phyloP scores from a whole-genome alignment of 2,888 invertebrate species.

The Stenotaenia linearis region DNA sequence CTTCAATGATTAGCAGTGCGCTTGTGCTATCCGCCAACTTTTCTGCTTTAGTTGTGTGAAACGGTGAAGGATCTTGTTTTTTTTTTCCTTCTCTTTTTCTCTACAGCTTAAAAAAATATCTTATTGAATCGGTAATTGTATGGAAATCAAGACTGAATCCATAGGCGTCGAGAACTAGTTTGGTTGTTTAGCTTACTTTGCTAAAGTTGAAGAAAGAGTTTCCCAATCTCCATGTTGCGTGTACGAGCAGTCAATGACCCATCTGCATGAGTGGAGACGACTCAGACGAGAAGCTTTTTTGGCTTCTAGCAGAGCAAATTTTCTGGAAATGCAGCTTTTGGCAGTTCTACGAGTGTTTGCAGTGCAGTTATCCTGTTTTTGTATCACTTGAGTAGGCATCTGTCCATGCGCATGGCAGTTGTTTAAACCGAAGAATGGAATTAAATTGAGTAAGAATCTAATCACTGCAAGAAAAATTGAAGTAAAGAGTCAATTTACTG shows the following conservation, averaged over 20 bases:
- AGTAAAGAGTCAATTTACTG: not conserved
- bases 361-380: not conserved
- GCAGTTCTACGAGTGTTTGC: constrained; percentile 20
- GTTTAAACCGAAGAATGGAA: not conserved
- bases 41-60: not conserved
- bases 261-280: constrained; percentile 26
- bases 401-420: not conserved
- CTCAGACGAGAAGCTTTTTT: not conserved
- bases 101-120: not conserved
- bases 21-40: not conserved
- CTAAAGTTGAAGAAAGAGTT: not conserved
- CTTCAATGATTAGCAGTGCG: not conserved
- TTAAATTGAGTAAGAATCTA: not conserved
- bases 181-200: not conserved
- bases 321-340: constrained; percentile 18
- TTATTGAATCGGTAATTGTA: not conserved
- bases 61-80: not conserved
- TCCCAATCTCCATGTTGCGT: constrained; percentile 3
- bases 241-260: constrained; percentile 15
- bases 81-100: too few relatives aligned
- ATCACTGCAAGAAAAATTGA: not conserved
- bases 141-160: constrained; percentile 11
- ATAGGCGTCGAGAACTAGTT: not conserved
- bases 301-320: constrained; percentile 17
- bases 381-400: not conserved